Evolutionary conservation across 2,113 vertebrate genomes (phyloP).

Genomic region (Chlorocebus sabaeus): DNA sequence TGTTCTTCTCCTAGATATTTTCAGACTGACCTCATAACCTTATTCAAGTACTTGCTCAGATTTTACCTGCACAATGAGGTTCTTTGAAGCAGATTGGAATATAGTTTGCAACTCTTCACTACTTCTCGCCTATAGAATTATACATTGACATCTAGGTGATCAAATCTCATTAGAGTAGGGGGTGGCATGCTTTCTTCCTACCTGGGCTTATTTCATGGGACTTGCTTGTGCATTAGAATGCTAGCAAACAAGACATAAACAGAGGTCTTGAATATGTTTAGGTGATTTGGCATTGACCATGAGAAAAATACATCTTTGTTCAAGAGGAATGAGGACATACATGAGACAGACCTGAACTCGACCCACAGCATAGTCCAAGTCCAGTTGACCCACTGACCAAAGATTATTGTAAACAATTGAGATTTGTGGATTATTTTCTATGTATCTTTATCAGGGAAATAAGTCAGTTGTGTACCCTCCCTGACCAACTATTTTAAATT

Average conservation of each 20-base stretch:
- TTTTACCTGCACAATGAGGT: background rate
- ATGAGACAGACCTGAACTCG: background rate
- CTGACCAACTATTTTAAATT: background rate
- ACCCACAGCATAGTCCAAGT: background rate
- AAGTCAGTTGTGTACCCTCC: background rate
- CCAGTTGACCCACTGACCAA: background rate
- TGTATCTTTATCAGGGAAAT: background rate
- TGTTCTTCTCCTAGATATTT: background rate
- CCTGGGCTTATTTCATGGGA: background rate
- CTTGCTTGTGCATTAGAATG: background rate
- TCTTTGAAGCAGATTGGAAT: background rate
- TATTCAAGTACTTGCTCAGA: background rate
- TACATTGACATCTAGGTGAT: background rate
- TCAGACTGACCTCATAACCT: background rate
- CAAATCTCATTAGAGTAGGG: background rate
- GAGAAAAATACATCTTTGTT: background rate
- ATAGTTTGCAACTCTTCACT: background rate
- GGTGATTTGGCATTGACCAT: background rate
- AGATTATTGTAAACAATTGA: background rate
- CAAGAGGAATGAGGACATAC: background rate
- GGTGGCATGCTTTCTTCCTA: background rate
- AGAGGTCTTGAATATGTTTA: background rate
- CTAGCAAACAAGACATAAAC: background rate
- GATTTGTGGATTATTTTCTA: background rate
- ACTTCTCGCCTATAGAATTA: background rate